Evolutionary conservation across 2,888 invertebrate species (phyloP).

Genomic region (Ichneumoninae sp.): DNA sequence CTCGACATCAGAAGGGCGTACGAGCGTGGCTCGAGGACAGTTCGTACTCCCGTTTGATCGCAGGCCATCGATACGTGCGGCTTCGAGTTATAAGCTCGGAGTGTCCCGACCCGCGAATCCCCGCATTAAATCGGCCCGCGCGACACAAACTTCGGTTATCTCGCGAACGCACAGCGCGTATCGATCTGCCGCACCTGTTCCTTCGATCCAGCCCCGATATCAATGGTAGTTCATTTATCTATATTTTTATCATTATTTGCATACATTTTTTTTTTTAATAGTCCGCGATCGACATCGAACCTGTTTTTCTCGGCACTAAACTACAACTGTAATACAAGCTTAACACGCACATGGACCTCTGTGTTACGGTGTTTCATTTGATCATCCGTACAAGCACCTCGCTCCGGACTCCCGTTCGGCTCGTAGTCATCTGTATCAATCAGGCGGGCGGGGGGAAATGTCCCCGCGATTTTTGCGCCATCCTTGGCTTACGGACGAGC

Average conservation of each 20-base stretch:
- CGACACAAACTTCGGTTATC: slow-evolving; percentile 64
- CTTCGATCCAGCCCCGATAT: slow-evolving; percentile 67
- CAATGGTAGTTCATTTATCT: slow-evolving; percentile 55
- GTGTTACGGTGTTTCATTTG: not conserved
- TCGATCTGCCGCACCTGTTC: slow-evolving; percentile 70
- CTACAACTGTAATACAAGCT: slow-evolving; percentile 15
- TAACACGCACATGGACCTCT: not conserved
- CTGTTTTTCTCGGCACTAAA: slow-evolving; percentile 71
- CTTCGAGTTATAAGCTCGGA: slow-evolving; percentile 17
- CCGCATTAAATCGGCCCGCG: slow-evolving; percentile 34
- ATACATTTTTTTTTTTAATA: slow-evolving; percentile 59
- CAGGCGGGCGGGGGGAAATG: slow-evolving; percentile 64
- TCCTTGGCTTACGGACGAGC: not conserved
- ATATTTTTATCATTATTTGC: slow-evolving; percentile 29
- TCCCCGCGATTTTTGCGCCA: slow-evolving; percentile 45
- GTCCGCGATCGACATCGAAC: slow-evolving; percentile 70
- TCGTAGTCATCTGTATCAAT: slow-evolving; percentile 81
- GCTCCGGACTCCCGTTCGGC: slow-evolving; percentile 69
- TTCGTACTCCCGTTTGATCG: not conserved
- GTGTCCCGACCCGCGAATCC: not conserved
- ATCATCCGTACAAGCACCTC: not conserved
- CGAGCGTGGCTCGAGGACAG: not conserved
- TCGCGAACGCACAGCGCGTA: slow-evolving; percentile 51
- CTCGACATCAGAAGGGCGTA: not conserved
- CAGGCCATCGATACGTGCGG: slow-evolving; percentile 54